Evolutionary conservation across 2,888 invertebrate species (phyloP), one percentile per base, ranked within the genome.

Genomic region (Tetramorium bicarinatum): DNA sequence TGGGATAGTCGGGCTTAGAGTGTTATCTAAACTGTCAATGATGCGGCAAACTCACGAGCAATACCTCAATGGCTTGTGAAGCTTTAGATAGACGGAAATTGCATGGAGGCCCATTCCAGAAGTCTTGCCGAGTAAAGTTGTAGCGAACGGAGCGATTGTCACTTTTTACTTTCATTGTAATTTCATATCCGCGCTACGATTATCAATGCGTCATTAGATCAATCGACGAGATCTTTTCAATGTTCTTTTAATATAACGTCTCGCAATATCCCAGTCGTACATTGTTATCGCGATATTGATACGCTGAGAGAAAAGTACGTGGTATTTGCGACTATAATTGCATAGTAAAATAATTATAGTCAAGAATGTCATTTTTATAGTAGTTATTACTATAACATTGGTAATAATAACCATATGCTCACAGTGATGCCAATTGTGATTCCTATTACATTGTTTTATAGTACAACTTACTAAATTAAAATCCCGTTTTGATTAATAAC

Each of bases 1-100:
- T 52, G 25, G 59, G 72, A 79, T 79, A 71, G 34, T 34, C 47
- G 8, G 59, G 59, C 47, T 66, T 67, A 44, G 21, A 67, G 34
- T 49, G 59, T 79, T 79, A 79, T 79, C 72, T 79, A 71, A 71
- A 61, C 59, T 79, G 71, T 79, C 79, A 79, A 79, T 79, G 72
- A 79, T 71, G 49, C 71, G 71, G 59, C 47, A 64, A 76, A 76
- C 52, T 76, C 38, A 41, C 52, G 21, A 71, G 47, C 79, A 29
- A 54, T 59, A 56, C 34, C 34, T 56, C 71, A 59, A 59, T 79
- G 47, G 47, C 21, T 79, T 47, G 69, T 79, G 59, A 71, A 79
- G 79, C 44, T 47, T 54, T n/a, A 44, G 49, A 47, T 21, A 18
- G 59, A 61, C 34, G 21, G 59, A 59, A 47, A 71, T 56, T 79